phyloP scores from a whole-genome alignment of 2,888 invertebrate species.

The Bibio marci region DNA sequence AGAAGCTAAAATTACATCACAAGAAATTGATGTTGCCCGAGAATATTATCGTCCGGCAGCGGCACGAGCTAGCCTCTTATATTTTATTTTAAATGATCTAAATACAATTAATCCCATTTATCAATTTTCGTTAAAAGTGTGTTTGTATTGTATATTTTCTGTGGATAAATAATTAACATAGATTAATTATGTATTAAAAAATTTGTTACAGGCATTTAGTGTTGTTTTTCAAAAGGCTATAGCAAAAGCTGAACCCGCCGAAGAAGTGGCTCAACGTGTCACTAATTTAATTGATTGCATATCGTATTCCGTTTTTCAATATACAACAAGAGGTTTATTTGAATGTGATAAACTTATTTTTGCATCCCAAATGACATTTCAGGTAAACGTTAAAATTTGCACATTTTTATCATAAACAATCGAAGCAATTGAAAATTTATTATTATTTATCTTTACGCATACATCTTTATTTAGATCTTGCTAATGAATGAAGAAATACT shows the following conservation, averaged over 20 bases:
- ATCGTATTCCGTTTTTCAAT: conserved; percentile 85
- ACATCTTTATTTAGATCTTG: conserved; percentile 46
- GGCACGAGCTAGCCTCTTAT: conserved; percentile 79
- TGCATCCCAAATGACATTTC: conserved; percentile 90
- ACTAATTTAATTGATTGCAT: conserved; percentile 86
- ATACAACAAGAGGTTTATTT: conserved; percentile 77
- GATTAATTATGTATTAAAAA: no score
- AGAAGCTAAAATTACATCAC: conserved; percentile 83
- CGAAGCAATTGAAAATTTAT: no score
- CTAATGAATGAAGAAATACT: conserved; percentile 75
- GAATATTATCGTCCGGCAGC: conserved; percentile 68
- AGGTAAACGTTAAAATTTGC: conserved; percentile 33
- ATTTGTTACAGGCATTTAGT: conserved; percentile 68
- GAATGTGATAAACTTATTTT: conserved; percentile 95
- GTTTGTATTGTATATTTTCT: no score
- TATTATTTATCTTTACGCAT: no score
- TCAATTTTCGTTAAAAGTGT: conserved; percentile 86
- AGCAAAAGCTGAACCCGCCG: conserved; percentile 66
- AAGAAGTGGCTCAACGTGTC: conserved; percentile 61
- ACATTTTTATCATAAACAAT: conserved; percentile 1
- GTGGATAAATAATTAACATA: no score
- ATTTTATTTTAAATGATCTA: conserved; percentile 88
- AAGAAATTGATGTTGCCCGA: conserved; percentile 81
- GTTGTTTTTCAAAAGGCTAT: conserved; percentile 97
- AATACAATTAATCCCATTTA: conserved; percentile 95